Conservation (phyloP, 2,888 invertebrate species). For the Rhamphomyia laevipes region DNA sequence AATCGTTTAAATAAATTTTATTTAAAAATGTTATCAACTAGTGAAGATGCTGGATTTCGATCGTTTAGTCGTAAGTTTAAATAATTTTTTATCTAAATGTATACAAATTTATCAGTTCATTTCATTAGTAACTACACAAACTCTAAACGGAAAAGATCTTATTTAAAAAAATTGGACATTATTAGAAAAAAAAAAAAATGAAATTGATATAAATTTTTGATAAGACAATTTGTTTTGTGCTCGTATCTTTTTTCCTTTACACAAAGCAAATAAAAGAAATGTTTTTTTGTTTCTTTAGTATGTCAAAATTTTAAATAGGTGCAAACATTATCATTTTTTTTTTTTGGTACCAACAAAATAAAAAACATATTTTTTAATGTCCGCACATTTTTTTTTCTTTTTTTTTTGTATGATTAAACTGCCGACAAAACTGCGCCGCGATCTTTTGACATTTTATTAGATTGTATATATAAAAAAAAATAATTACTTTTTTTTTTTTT, state of each 20-base stretch:
- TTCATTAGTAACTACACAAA: too few relatives aligned
- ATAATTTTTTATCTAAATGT: background rate
- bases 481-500: too few relatives aligned
- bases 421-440: too few relatives aligned
- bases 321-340: conserved; percentile 3
- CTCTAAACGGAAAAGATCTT: conserved; percentile 10
- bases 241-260: too few relatives aligned
- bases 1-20: background rate
- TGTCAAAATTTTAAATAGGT: conserved; percentile 12
- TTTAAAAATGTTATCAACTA: conserved; percentile 36
- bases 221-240: too few relatives aligned
- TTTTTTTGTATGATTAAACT: too few relatives aligned
- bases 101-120: background rate
- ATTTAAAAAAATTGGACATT: conserved; percentile 14
- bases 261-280: background rate
- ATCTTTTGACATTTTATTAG: too few relatives aligned
- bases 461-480: too few relatives aligned
- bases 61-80: conserved; percentile 37
- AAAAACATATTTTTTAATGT: too few relatives aligned
- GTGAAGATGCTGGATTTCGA: conserved; percentile 40
- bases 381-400: too few relatives aligned
- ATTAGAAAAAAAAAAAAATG: conserved; percentile 1
- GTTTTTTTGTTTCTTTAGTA: too few relatives aligned
- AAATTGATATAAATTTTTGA: background rate
- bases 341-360: background rate